Base-by-base conservation (phyloP, 2,797 vertebrate genomes). In the Chiloscyllium punctatum region DNA sequence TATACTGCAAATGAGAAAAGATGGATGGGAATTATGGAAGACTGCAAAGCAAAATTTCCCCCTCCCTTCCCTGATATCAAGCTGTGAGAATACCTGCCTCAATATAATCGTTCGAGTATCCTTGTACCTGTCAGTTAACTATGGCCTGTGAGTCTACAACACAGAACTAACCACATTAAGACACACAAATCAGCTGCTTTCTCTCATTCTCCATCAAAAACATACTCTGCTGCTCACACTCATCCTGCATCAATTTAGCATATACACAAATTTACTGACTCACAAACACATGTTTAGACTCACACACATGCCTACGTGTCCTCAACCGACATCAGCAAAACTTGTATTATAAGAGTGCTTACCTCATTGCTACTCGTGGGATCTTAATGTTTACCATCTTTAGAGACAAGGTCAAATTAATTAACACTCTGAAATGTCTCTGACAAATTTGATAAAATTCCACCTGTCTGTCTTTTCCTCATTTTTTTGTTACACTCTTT, bases 1-100 rank as follows among this genome's bases (percentile, higher is more conserved):
- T 97, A 98, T 96, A 98, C 98, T 98, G 97, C 18, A 6, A 96
- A 94, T 68, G 86, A 25, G 48, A 77, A 69, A 84, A 62, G 33
- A 95, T 15, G 77, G 37, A 23, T n/a, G 25, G 84, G 66, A 88
- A 51, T 68, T 86, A 42, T 72, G n/a, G 42, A 27, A 2, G 23
- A 33, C 25, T 42, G 68, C 42, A 27, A 71, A 71, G 16, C 25
- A 69, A 72, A 74, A 27, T 48, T 51, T 71, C 21, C 27, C 72
- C 48, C n/a, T 30, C 27, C 71, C 27, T 0, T 8, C 57, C 57
- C 11, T 57, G 57, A 57, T 18, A 51, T 53, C 84, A 68, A 69
- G 2, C 33, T 37, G 57, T 3, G 16, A 48, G 13, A 51, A 23
- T n/a, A 33, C 30, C 11, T 13, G 42, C 82, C 69, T 23, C 42